Percentiles rank a stretch among this genome's conserved stretches.
Conservation (phyloP, 2,113 vertebrate genomes). For the Hyperoodon ampullatus region DNA sequence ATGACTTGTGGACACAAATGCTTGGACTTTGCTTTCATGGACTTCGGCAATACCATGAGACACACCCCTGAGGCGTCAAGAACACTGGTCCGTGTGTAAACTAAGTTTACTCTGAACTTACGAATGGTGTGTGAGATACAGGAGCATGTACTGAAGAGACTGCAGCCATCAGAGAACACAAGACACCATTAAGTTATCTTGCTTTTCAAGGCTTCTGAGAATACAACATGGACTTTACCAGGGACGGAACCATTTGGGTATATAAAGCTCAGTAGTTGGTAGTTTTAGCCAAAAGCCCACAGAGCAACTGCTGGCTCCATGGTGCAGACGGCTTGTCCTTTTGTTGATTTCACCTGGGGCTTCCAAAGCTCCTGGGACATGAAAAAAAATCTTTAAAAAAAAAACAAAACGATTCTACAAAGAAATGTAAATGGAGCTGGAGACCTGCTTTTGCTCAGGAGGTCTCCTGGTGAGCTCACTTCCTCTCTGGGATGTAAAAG, state of each 20-base stretch:
- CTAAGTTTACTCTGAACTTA: background rate
- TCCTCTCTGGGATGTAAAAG: background rate
- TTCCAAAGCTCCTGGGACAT: slow-evolving; percentile 5
- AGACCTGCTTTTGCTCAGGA: background rate
- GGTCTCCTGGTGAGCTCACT: background rate
- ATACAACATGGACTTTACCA: background rate
- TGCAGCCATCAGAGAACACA: background rate
- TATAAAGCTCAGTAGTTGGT: background rate
- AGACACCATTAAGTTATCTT: slow-evolving; percentile 42
- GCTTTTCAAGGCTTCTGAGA: slow-evolving; percentile 6
- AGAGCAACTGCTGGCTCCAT: background rate
- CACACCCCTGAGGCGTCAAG: background rate
- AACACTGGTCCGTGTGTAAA: background rate
- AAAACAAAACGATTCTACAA: background rate
- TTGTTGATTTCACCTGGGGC: background rate
- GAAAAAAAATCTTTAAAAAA: background rate
- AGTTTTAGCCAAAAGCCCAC: slow-evolving; percentile 11
- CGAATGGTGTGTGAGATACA: fast-evolving
- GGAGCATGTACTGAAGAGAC: background rate
- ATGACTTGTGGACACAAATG: background rate
- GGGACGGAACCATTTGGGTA: slow-evolving; percentile 18
- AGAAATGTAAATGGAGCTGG: background rate
- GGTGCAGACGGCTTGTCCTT: background rate
- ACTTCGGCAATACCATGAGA: background rate
- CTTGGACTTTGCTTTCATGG: background rate